Evolutionary conservation across 2,888 invertebrate species (phyloP), one percentile per base, ranked within the genome.

Genomic region (Hypselothyrea guttata): DNA sequence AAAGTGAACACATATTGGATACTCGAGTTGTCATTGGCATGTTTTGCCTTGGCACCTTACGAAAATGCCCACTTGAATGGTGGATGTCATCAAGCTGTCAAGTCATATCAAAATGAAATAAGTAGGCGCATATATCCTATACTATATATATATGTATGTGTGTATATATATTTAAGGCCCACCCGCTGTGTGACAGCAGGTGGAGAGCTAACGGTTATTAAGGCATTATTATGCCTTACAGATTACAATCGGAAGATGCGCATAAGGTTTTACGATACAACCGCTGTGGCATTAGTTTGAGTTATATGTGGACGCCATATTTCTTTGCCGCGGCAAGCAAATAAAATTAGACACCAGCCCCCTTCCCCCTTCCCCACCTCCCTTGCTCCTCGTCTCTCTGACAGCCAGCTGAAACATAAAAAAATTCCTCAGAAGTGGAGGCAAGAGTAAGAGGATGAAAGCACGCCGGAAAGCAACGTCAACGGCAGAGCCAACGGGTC

Each of bases 231-330:
- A 22, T 22, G 22, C 53, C 53, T 51, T 60, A 73, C 57, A 78
- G 78, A 78, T 78, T 78, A 82, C 82, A 84, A 78, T 78, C 84
- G 84, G 82, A 74, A 78, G 84, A 84, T 65, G 65, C 68, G 71
- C 82, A 77, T 74, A 71, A 68, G 82, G 71, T 74, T 82, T 78
- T 77, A 76, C 81, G 76, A 61, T 67, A 54, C 37, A 59, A 44
- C 55, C 62, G 61, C 12, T 46, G 37, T 42, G 77, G 74, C 59
- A 77, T 77, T 84, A 84, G 84, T 81, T 77, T 73, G 84, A 76
- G 70, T 79, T 72, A 68, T 78, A 68, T 62, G 66, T 47, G 41
- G 37, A 16, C 31, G 40, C 40, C 22, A 12, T 15, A 34, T 47
- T 46, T 38, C 51, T 51, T 41, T 51, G 34, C 44, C 55, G 71